Percentiles rank a stretch among this genome's conserved stretches.
These are phyloP conservation scores for Luidia sarsii DNA, from an alignment of 53 echinoderm and acorn worm genomes.

Conservation along the genomic window DNA sequence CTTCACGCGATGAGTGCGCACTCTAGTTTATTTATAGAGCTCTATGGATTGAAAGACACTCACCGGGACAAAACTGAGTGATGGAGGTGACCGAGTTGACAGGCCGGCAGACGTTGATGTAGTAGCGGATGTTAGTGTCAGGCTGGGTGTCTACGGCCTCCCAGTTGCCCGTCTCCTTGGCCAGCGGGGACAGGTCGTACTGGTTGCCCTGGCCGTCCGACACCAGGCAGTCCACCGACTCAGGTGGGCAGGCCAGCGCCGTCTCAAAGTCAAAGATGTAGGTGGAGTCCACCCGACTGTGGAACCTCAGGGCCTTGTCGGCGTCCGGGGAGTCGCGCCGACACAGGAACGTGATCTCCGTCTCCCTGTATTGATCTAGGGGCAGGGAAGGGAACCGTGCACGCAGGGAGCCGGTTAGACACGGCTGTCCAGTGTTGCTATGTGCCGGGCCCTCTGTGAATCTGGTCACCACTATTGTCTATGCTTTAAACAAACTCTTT, in stretches of 20 bases:
- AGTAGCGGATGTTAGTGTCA: conserved; percentile 68
- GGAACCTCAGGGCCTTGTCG: conserved; percentile 57
- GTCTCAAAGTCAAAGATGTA: conserved; percentile 92
- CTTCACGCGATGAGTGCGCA: too few relatives aligned
- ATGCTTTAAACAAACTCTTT: too few relatives aligned
- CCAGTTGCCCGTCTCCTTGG: conserved; percentile 88
- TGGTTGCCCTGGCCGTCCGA: conserved; percentile 79
- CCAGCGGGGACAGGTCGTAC: conserved; percentile 92
- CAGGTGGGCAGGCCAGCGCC: conserved; percentile 90
- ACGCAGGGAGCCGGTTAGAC: neutral
- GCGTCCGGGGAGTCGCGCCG: conserved; percentile 66
- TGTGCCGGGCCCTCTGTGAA: too few relatives aligned
- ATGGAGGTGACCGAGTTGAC: conserved; percentile 66
- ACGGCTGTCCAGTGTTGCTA: too few relatives aligned
- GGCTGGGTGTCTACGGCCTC: conserved; percentile 85
- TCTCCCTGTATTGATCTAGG: conserved; percentile 16
- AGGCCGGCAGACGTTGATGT: conserved; percentile 94
- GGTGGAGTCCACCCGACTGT: conserved; percentile 59
- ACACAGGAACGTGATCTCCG: conserved; percentile 91
- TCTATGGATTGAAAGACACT: too few relatives aligned
- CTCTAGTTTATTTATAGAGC: too few relatives aligned
- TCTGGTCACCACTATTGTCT: neutral
- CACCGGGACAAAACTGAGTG: conserved; percentile 78
- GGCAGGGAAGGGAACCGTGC: neutral
- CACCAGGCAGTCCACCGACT: conserved; percentile 94